phyloP scores from a whole-genome alignment of 64 coral and sea anemone species.

The Platygyra sinensis region DNA sequence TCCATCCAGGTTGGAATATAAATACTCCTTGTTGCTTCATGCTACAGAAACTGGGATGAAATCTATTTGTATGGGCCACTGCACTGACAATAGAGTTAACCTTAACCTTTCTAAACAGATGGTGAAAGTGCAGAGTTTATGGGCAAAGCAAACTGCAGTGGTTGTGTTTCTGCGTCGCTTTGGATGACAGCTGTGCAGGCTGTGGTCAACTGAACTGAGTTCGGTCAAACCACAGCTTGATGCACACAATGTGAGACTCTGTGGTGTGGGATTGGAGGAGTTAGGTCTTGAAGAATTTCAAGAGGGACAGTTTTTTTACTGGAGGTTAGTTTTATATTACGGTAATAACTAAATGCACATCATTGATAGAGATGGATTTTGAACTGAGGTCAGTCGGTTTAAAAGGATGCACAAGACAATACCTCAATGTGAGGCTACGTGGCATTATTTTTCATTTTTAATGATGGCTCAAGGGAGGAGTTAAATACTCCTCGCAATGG shows the following conservation, averaged over 20 bases:
- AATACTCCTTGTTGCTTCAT: too few species aligned
- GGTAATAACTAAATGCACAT: too few species aligned
- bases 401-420: too few species aligned
- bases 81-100: too few species aligned
- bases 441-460: too few species aligned
- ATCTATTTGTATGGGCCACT: neutral
- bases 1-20: too few species aligned
- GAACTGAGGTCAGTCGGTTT: too few species aligned
- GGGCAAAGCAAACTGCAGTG: conserved; percentile 83
- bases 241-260: conserved; percentile 83
- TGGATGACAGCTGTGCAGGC: conserved; percentile 99
- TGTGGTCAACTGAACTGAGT: conserved; percentile 95
- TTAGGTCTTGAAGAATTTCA: conserved; percentile 89
- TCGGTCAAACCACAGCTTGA: conserved; percentile 97
- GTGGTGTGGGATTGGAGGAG: conserved; percentile 86
- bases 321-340: conserved; percentile 63
- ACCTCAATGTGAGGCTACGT: too few species aligned
- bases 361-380: too few species aligned
- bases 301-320: conserved; percentile 85
- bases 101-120: conserved; percentile 46
- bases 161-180: conserved; percentile 92
- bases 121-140: conserved; percentile 86
- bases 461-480: too few species aligned
- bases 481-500: too few species aligned
- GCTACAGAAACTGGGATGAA: too few species aligned